Evolutionary conservation across 2,888 invertebrate genomes (phyloP).

Genomic region (Mechanitis mazaeus): DNA sequence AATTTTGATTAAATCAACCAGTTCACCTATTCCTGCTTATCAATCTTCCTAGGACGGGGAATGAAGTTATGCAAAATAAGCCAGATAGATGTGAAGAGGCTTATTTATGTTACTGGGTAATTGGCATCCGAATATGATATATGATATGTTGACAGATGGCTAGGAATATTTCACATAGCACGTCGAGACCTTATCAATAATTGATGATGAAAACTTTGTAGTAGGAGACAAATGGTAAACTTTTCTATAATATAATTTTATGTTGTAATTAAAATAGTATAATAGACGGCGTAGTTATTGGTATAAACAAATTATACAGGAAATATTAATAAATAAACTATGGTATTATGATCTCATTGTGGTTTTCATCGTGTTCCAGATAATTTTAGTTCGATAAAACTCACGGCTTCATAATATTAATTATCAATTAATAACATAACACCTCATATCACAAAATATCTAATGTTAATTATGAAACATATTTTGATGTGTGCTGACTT

Average conservation of each 20-base stretch:
- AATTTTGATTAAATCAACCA: too few species aligned
- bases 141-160: slow-evolving; percentile 3
- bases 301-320: slow-evolving; percentile 4
- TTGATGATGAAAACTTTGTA: not conserved
- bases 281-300: not conserved
- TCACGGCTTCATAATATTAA: not conserved
- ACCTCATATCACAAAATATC: too few species aligned
- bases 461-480: too few species aligned
- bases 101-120: slow-evolving; percentile 1
- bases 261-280: too few species aligned
- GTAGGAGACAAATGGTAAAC: not conserved
- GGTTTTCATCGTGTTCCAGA: slow-evolving; percentile 6
- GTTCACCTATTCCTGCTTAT: not conserved
- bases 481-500: not conserved
- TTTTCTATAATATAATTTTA: too few species aligned
- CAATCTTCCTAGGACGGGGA: not conserved
- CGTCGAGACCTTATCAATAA: too few species aligned
- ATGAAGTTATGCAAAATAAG: not conserved
- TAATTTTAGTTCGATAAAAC: slow-evolving; percentile 1
- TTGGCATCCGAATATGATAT: slow-evolving; percentile 1
- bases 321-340: slow-evolving; percentile 12
- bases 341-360: slow-evolving; percentile 14
- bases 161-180: not conserved
- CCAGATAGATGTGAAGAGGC: not conserved
- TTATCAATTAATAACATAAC: too few species aligned